Conservation (phyloP, 1,140 invertebrate species). For the Aphelinus certus region DNA sequence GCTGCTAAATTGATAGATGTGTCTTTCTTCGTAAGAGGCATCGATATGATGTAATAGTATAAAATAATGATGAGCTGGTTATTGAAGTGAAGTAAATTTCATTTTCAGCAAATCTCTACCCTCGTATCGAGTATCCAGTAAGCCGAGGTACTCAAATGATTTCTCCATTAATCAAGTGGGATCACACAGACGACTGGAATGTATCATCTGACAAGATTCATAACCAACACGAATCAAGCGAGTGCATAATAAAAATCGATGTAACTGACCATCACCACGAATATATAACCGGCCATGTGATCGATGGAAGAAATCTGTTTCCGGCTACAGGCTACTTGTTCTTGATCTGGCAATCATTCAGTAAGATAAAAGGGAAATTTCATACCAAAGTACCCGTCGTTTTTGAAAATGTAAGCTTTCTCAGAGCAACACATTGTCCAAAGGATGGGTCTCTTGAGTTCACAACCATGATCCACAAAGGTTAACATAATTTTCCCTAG, state of each 20-base stretch:
- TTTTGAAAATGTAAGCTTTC: slow-evolving; percentile 88
- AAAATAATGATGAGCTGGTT: no score
- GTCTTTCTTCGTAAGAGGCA: no score
- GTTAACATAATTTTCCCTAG: slow-evolving; percentile 57
- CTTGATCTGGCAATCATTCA: slow-evolving; percentile 86
- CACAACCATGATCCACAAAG: slow-evolving; percentile 82
- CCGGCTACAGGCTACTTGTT: slow-evolving; percentile 86
- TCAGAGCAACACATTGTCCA: slow-evolving; percentile 82
- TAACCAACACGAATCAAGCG: slow-evolving; percentile 69
- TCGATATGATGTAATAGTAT: no score
- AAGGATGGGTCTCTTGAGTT: slow-evolving; percentile 76
- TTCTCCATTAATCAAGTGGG: slow-evolving; percentile 75
- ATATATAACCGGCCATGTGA: slow-evolving; percentile 81
- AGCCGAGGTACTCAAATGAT: slow-evolving; percentile 72
- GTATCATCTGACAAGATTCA: slow-evolving; percentile 58
- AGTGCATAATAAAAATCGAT: slow-evolving; percentile 70
- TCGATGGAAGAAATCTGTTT: slow-evolving; percentile 84
- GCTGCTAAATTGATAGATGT: no score
- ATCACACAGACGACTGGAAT: slow-evolving; percentile 79
- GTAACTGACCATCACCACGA: slow-evolving; percentile 74
- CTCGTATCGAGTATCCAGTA: slow-evolving; percentile 72
- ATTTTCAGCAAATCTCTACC: slow-evolving; percentile 65
- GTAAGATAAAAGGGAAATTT: slow-evolving; percentile 73
- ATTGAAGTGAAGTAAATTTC: background rate
- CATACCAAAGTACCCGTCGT: slow-evolving; percentile 77